Evolutionary conservation across 2,113 vertebrate species (phyloP), one percentile per base, ranked within the genome.

Genomic region (Empidonax traillii): DNA sequence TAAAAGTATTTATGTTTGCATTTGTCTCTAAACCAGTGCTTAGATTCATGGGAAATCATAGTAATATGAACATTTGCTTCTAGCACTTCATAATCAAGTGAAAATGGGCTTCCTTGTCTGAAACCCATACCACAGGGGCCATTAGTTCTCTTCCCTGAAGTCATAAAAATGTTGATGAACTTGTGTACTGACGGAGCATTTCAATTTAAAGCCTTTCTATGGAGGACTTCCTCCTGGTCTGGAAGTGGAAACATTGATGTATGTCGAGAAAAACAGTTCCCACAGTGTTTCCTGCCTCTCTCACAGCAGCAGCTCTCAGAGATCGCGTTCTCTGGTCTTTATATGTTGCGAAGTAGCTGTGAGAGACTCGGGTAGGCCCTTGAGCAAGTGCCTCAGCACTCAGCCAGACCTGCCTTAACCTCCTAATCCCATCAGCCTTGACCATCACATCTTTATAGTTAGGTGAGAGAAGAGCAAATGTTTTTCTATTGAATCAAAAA

Each of bases 271-370:
- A 89, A 84, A 11, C 10, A 62, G 13, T 75, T 91, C 69, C 87
- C 39, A 30, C 4, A 4, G 35, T 88, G 68, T 90, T 96, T 97
- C 91, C 91, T 96, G 87, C 82, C 68, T 77, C 49, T 93, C 59
- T 87, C 14, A 2, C 71, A 74, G 49, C 44, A 89, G 17, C 33
- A 61, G 35, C 49, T 89, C 44, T 43, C 49, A 77, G 53, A 94
- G 69, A 35, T 76, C 0, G 0, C 21, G 4, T 63, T 67, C 33
- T 39, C 74, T 10, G 6, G 46, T 46, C 43, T 87, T 82, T 30
- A 4, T 17, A 21, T 27, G 15, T 22, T 62, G 44, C 25, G 58
- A 46, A 69, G 87, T 61, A 97, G 30, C n/a, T 85, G 41, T 79
- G 59, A 62, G 52, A 74, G 28, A 41, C 2, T 52, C 8, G 35